Evolutionary conservation across 2,797 vertebrate genomes (phyloP).

Genomic region (Lutjanus argentimaculatus): DNA sequence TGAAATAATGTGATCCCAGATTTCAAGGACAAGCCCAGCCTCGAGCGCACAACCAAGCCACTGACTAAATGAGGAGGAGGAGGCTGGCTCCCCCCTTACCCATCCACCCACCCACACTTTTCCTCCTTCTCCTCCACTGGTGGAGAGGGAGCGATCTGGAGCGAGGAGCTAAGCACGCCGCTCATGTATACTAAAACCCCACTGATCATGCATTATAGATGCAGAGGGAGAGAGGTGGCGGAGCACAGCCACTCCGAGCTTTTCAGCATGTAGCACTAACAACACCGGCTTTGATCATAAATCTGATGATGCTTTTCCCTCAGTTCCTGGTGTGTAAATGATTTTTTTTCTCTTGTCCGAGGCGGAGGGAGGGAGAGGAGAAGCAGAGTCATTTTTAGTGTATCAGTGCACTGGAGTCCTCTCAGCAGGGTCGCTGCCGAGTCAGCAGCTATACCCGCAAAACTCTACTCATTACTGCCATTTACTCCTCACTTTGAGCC

Average conservation of each 20-base stretch:
- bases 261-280: constrained; percentile 70
- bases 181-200: constrained; percentile 71
- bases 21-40: constrained; percentile 67
- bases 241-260: constrained; percentile 54
- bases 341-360: constrained; percentile 25
- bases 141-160: constrained; percentile 42
- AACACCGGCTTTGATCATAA: constrained; percentile 76
- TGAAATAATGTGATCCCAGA: constrained; percentile 54
- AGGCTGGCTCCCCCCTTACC: constrained; percentile 16
- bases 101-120: constrained; percentile 30
- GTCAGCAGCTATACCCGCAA: constrained; percentile 50
- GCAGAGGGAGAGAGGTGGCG: constrained; percentile 62
- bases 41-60: constrained; percentile 37
- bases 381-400: constrained; percentile 28
- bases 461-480: constrained; percentile 48
- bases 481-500: constrained; percentile 29
- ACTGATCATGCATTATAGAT: constrained; percentile 82
- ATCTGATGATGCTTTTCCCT: constrained; percentile 63
- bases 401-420: constrained; percentile 11
- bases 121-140: constrained; percentile 24
- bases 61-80: constrained; percentile 65
- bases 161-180: constrained; percentile 67
- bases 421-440: constrained; percentile 31
- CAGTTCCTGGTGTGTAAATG: constrained; percentile 51
- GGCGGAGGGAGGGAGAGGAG: constrained; percentile 3